Percentiles rank a stretch among this genome's conserved stretches.
phyloP scores from a whole-genome alignment of 2,797 vertebrate species.

The Craterocephalus amniculus region DNA sequence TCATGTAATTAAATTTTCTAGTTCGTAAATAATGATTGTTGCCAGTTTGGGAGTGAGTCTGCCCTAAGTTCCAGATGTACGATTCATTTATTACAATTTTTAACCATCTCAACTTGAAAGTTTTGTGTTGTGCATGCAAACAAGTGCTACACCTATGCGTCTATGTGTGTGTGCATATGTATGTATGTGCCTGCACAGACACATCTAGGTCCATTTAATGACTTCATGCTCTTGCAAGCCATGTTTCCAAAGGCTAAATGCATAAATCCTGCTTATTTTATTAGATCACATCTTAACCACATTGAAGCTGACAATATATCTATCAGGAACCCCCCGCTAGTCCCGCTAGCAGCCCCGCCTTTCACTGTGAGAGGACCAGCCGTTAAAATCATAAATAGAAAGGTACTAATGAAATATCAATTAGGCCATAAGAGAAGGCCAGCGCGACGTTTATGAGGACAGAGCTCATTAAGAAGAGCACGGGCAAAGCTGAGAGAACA shows the following conservation, averaged over 20 bases:
- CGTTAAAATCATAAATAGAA: slow-evolving; percentile 81
- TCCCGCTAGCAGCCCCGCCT: slow-evolving; percentile 50
- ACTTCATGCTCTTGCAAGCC: slow-evolving; percentile 72
- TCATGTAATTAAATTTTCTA: background rate
- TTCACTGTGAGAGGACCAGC: slow-evolving; percentile 62
- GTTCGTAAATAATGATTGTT: background rate
- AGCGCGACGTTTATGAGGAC: slow-evolving; percentile 71
- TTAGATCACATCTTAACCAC: slow-evolving; percentile 67
- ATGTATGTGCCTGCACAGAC: slow-evolving; percentile 35
- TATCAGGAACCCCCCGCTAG: slow-evolving; percentile 54
- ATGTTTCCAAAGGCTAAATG: slow-evolving; percentile 77
- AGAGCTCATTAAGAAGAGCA: slow-evolving; percentile 76
- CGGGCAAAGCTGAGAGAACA: slow-evolving; percentile 63
- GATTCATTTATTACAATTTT: background rate
- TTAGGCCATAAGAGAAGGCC: slow-evolving; percentile 78
- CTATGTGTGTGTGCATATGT: slow-evolving; percentile 5
- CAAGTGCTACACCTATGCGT: slow-evolving; percentile 8
- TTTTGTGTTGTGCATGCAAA: slow-evolving; percentile 4
- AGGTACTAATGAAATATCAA: slow-evolving; percentile 84
- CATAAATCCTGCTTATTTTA: slow-evolving; percentile 76
- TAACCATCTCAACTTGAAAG: no score
- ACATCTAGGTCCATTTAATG: slow-evolving; percentile 66
- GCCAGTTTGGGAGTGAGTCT: background rate
- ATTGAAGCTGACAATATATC: slow-evolving; percentile 67
- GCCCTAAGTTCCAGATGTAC: background rate